phyloP scores from a whole-genome alignment of 2,888 invertebrate genomes.

The Acrobasis repandana region DNA sequence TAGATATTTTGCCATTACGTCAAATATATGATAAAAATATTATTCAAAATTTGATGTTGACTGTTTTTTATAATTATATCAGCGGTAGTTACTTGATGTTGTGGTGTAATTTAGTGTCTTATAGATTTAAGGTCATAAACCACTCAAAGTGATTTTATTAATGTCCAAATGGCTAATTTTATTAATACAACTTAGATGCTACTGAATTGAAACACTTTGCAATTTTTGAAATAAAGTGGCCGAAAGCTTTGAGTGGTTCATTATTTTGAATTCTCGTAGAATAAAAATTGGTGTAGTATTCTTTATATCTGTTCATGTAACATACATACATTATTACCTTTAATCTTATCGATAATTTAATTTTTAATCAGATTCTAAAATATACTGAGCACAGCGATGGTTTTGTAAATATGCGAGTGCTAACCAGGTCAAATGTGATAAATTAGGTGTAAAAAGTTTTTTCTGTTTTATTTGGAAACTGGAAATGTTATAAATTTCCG shows the following conservation, averaged over 20 bases:
- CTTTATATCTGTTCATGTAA: conserved; percentile 76
- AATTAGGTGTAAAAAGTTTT: conserved; percentile 71
- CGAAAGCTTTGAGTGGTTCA: conserved; percentile 67
- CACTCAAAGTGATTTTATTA: conserved; percentile 54
- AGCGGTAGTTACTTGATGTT: conserved; percentile 83
- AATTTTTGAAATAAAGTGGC: conserved; percentile 34
- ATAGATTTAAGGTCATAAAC: conserved; percentile 68
- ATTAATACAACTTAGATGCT: neutral
- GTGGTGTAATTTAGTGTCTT: conserved; percentile 83
- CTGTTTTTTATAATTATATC: conserved; percentile 82
- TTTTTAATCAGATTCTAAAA: conserved; percentile 70
- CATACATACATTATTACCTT: conserved; percentile 59
- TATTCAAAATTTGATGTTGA: conserved; percentile 83
- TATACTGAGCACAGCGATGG: conserved; percentile 68
- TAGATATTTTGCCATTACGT: conserved; percentile 80
- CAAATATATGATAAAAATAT: conserved; percentile 76
- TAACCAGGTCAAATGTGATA: conserved; percentile 80
- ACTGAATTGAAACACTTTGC: conserved; percentile 18
- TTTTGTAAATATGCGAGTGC: conserved; percentile 74
- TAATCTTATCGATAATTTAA: conserved; percentile 61
- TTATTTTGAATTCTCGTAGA: conserved; percentile 76
- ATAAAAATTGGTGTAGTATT: conserved; percentile 80
- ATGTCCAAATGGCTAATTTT: neutral
- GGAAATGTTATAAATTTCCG: conserved; percentile 37
- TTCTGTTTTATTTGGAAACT: conserved; percentile 39